Conservation (phyloP, 2,888 invertebrate species). For the Ommatoiulus sabulosus region DNA sequence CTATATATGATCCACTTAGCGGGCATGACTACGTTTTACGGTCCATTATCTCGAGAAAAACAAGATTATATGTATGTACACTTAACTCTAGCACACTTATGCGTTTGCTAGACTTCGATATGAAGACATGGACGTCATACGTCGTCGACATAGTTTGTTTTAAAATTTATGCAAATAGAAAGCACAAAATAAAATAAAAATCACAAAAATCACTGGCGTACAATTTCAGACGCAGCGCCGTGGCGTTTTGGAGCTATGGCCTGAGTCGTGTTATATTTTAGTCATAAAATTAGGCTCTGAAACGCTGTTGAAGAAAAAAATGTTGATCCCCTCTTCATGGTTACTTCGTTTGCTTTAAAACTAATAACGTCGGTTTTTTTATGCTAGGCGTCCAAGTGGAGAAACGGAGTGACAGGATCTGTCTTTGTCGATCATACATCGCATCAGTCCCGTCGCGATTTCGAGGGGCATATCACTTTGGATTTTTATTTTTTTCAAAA, state of each 20-base stretch:
- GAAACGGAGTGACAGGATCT: constrained; percentile 10
- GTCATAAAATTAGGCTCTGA: background rate
- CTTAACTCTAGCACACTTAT: no score
- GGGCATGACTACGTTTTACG: no score
- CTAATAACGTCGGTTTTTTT: background rate
- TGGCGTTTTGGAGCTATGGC: background rate
- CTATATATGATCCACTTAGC: no score
- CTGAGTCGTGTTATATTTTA: background rate
- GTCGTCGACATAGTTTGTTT: no score
- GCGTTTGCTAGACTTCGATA: no score
- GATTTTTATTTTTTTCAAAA: background rate
- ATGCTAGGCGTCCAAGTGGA: background rate
- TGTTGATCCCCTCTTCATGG: background rate
- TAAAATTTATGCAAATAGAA: background rate
- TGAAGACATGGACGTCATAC: no score
- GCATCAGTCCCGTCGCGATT: constrained; percentile 4
- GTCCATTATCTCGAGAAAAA: no score
- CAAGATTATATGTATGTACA: no score
- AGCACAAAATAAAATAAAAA: background rate
- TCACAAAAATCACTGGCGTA: background rate
- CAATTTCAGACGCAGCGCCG: no score
- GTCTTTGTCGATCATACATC: constrained; percentile 4
- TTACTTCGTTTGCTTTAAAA: background rate
- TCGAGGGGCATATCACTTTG: constrained; percentile 27
- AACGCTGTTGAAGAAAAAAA: background rate